phyloP scores from a whole-genome alignment of 1,140 invertebrate genomes.

The Drosophila willistoni region DNA sequence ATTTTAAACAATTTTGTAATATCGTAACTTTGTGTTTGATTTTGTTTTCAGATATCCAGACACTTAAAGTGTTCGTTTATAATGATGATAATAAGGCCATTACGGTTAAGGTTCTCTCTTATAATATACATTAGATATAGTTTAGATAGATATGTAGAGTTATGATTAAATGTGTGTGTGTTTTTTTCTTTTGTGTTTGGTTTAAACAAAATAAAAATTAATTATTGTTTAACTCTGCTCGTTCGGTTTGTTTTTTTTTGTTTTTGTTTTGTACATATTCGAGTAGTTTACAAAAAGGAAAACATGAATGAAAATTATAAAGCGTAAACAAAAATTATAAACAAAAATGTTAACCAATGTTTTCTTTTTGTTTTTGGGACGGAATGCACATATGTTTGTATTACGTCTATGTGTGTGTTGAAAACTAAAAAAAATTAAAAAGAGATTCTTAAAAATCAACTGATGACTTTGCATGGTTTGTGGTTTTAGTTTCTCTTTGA shows the following conservation, averaged over 20 bases:
- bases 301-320: constrained; percentile 16
- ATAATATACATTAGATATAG: constrained; percentile 34
- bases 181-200: constrained; percentile 25
- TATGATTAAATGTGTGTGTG: background rate
- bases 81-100: constrained; percentile 51
- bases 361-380: constrained; percentile 49
- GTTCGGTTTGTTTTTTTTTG: background rate
- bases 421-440: constrained; percentile 42
- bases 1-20: background rate
- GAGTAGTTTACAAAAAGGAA: constrained; percentile 24
- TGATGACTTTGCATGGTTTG: constrained; percentile 25
- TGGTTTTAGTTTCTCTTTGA: constrained; percentile 15
- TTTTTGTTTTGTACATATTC: constrained; percentile 63
- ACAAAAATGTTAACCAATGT: constrained; percentile 50
- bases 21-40: background rate
- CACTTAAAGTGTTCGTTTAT: background rate
- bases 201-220: constrained; percentile 37
- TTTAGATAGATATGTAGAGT: constrained; percentile 34
- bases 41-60: background rate
- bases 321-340: constrained; percentile 29
- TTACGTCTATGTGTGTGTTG: constrained; percentile 5
- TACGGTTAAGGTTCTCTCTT: constrained; percentile 34
- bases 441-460: constrained; percentile 48
- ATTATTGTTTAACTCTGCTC: constrained; percentile 19
- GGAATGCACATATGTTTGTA: constrained; percentile 63